These are phyloP conservation scores for Parus major DNA, from an alignment of 2,113 vertebrate species.

Conservation along the genomic window DNA sequence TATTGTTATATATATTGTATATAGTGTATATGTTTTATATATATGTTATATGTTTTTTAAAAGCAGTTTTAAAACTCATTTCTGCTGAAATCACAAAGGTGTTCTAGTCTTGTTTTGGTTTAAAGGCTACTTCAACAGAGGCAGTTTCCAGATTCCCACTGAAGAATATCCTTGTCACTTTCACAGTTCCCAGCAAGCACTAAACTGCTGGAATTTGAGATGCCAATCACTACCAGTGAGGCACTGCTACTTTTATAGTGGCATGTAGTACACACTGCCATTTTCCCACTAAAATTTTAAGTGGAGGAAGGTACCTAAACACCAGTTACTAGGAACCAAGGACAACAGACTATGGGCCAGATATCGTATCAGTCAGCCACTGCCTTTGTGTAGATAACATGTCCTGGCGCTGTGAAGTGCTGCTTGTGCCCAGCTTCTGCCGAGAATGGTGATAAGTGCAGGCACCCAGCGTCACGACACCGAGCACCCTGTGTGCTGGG, in stretches of 20 bases:
- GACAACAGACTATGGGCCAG: not conserved
- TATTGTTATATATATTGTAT: too few relatives aligned
- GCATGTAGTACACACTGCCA: not conserved
- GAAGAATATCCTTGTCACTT: not conserved
- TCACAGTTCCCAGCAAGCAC: not conserved
- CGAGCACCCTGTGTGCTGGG: not conserved
- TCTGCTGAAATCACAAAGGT: not conserved
- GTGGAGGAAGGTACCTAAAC: not conserved
- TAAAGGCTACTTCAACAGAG: not conserved
- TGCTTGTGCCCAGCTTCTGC: not conserved
- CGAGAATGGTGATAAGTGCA: not conserved
- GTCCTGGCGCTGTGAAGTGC: not conserved
- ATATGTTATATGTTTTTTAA: not conserved
- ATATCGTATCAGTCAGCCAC: fast-evolving
- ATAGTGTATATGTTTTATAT: too few relatives aligned
- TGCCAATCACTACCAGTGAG: not conserved
- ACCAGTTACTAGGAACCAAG: not conserved
- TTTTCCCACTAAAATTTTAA: not conserved
- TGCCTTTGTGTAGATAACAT: not conserved
- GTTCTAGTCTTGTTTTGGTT: not conserved
- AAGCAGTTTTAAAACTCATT: not conserved
- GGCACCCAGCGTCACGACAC: fast-evolving
- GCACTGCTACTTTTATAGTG: not conserved
- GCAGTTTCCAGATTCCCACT: not conserved
- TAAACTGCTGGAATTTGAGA: not conserved